Base-by-base conservation (phyloP, 1,140 invertebrate species). In the Mercenaria mercenaria region DNA sequence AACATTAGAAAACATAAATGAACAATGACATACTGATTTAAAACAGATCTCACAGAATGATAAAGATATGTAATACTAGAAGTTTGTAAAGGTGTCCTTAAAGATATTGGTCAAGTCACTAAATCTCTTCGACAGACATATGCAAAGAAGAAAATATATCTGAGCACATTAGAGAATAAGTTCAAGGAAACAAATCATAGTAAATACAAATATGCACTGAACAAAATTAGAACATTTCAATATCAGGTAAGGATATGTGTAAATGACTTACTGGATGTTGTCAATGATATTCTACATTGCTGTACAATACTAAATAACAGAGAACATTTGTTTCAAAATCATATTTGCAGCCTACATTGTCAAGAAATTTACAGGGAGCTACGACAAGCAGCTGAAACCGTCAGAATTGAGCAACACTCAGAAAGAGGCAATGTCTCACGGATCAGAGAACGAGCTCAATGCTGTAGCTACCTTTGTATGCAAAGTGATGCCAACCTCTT, bases 381-480 rank as follows among this genome's bases (percentile, higher is more conserved):
- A 8, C 50, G 52, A 20, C 1, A 15, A 52, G 43, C 76, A 15
- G 41, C 3, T 0, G 47, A 50, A 50, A 26, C 29, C 15, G 37
- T 3, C 1, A 59, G 29, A 34, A 41, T 11, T 50, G 1, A 82
- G 52, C 26, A 39, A 32, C n/a, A 26, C 20, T 56, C 80, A 61
- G 23, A 39, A 64, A 41, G 32, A 41, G 20, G 80, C 80, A 59
- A 82, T 82, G 56, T n/a, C 29, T 37, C 59, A 64, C 52, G 80
- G 80, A 23, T 64, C 59, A 2, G 41, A 56, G 18, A 82, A 64
- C 41, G 80, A 64, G 37, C 4, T 61, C 1, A 59, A 82, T 23
- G 80, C 80, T 37, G 34, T 64, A 3, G 80, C 80, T 37, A 82
- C 80, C 4, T 23, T 82, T 61, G 59, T 82, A 2, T 20, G 50